Evolutionary conservation across 1,140 invertebrate genomes (phyloP).

Genomic region (Geopemphigus sp.): DNA sequence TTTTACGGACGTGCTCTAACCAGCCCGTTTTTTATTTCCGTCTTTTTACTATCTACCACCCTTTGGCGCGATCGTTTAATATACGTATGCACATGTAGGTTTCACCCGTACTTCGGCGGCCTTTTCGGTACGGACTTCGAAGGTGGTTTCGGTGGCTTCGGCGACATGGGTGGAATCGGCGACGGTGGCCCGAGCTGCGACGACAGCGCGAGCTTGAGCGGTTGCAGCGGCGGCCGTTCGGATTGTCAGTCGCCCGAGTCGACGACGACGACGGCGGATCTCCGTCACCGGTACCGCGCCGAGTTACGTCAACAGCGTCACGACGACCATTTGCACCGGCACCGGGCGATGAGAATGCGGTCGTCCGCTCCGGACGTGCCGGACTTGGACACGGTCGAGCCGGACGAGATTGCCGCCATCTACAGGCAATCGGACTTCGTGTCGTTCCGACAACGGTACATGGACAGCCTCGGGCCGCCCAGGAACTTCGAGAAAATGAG

Average conservation of each 20-base stretch:
- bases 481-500: constrained; percentile 35
- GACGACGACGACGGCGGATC: neutral
- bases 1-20: no score
- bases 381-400: neutral
- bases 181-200: no score
- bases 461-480: constrained; percentile 34
- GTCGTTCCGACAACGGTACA: constrained; percentile 25
- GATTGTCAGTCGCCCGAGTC: constrained; percentile 11
- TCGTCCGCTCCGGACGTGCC: neutral
- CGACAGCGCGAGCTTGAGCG: neutral
- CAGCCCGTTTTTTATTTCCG: no score
- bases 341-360: neutral
- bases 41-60: no score
- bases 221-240: neutral
- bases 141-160: neutral
- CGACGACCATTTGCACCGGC: neutral
- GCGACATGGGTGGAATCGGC: no score
- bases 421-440: constrained; percentile 15
- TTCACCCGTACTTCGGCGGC: neutral
- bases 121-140: neutral
- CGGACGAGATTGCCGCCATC: constrained; percentile 23
- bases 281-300: neutral
- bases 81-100: no score
- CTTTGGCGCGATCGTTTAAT: no score
- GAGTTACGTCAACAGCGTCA: neutral